Evolutionary conservation across 1,140 invertebrate species (phyloP), one percentile per base, ranked within the genome.

Genomic region (Orchestia grillus): DNA sequence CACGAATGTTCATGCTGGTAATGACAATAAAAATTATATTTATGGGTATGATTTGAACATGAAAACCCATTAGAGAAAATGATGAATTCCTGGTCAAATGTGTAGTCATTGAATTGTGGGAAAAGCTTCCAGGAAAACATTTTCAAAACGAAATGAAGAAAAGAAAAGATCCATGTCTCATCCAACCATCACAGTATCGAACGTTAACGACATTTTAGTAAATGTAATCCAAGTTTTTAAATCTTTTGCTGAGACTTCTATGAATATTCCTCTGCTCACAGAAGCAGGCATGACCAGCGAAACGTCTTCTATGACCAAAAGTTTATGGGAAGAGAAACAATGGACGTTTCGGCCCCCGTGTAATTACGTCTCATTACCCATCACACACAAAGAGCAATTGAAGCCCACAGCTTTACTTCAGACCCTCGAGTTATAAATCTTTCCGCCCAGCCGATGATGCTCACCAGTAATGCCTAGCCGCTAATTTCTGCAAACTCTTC

Each of bases 281-380:
- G 62, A 42, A 28, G 88, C 43, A 87, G 87, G 41, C 87, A 87
- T 40, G 36, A 36, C 41, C 88, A 42, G 43, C 43, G 88, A 90
- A 42, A 41, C 88, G 88, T 15, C 36, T 44, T 8, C 88, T 90
- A 8, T 77, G 88, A 41, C 42, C 88, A 41, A 42, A 44, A 90
- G 4, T 90, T 90, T 42, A 90, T 90, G 88, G 88, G 88, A 90
- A 90, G 41, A 15, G 88, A 90, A 90, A 90, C 88, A 90, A 90
- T 90, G n/a, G 88, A 90, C n/a, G n/a, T 90, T 44, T 28, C 42
- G n/a, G 43, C 88, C 88, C 43, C 88, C 43, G 88, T 90, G 88
- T 90, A 90, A 90, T 90, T 44, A 90, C 43, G 88, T 15, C 88
- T 90, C 88, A 90, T 90, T 90, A 90, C 3, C 41, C 88, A 42